These are phyloP conservation scores for Silurus aristotelis DNA, from an alignment of 2,797 vertebrate species.

Conservation along the genomic window DNA sequence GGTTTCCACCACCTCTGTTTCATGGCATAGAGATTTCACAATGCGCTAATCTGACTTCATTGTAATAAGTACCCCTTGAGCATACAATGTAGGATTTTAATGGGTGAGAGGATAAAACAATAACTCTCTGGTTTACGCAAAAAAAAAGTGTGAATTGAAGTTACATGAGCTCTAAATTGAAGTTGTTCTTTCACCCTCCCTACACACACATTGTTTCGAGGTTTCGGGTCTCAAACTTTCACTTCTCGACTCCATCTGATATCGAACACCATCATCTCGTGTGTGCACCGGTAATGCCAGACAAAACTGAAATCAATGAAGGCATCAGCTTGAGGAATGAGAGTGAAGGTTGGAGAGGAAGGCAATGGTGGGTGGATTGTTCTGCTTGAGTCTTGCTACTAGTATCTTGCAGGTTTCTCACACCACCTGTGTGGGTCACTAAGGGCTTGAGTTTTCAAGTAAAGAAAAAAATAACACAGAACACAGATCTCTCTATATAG, in stretches of 20 bases:
- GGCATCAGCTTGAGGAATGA: conserved; percentile 37
- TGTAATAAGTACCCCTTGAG: not conserved
- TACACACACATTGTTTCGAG: not conserved
- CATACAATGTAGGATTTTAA: not conserved
- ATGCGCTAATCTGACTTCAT: not conserved
- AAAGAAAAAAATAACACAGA: not conserved
- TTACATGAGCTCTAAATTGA: not conserved
- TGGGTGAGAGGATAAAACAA: not conserved
- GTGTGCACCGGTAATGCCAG: conserved; percentile 45
- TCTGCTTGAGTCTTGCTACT: conserved; percentile 2
- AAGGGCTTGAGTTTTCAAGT: not conserved
- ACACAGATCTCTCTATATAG: not conserved
- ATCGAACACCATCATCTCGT: conserved; percentile 48
- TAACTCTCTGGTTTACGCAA: not conserved
- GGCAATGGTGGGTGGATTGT: not conserved
- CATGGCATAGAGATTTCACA: not conserved
- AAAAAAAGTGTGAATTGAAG: not conserved
- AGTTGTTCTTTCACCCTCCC: not conserved
- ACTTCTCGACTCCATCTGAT: conserved; percentile 28
- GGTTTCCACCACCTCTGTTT: conserved; percentile 2
- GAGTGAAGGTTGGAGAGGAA: conserved; percentile 12
- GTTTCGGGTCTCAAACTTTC: conserved; percentile 15
- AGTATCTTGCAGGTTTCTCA: not conserved
- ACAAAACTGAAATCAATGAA: conserved; percentile 58
- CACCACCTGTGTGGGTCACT: not conserved